Conservation (phyloP, 2,113 vertebrate genomes). For the Barnardius zonarius region DNA sequence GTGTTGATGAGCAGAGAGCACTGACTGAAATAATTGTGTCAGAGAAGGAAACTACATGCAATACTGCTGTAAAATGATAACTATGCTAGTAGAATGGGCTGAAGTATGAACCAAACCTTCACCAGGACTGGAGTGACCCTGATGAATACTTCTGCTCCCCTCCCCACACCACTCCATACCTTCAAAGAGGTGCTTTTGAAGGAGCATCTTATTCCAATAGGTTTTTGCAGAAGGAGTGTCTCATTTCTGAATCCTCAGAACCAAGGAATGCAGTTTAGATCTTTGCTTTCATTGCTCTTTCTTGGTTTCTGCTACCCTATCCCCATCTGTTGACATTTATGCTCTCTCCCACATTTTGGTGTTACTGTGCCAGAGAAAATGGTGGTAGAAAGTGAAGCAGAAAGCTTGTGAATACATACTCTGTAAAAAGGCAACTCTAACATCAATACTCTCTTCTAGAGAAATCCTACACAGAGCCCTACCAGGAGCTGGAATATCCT, state of each 20-base stretch:
- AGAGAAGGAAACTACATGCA: neutral
- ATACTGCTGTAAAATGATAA: neutral
- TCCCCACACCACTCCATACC: neutral
- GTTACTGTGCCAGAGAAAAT: neutral
- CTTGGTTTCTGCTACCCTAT: neutral
- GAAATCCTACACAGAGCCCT: conserved; percentile 36
- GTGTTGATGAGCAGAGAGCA: neutral
- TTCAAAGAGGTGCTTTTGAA: neutral
- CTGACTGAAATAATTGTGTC: fast-evolving
- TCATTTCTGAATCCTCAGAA: neutral
- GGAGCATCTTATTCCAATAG: neutral
- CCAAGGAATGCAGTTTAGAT: neutral
- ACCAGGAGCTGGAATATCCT: conserved; percentile 56
- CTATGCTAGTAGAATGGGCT: neutral
- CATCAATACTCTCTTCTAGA: neutral
- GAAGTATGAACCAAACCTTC: neutral
- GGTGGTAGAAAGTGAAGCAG: neutral
- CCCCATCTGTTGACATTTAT: neutral
- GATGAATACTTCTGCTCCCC: neutral
- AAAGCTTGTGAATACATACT: neutral
- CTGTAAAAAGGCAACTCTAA: neutral
- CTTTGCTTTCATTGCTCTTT: neutral
- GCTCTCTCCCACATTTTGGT: neutral
- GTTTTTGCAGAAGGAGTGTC: neutral
- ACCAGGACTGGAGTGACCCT: neutral